These are phyloP conservation scores for Troglohyphantes excavatus DNA, from an alignment of 2,888 invertebrate genomes.

Conservation along the genomic window DNA sequence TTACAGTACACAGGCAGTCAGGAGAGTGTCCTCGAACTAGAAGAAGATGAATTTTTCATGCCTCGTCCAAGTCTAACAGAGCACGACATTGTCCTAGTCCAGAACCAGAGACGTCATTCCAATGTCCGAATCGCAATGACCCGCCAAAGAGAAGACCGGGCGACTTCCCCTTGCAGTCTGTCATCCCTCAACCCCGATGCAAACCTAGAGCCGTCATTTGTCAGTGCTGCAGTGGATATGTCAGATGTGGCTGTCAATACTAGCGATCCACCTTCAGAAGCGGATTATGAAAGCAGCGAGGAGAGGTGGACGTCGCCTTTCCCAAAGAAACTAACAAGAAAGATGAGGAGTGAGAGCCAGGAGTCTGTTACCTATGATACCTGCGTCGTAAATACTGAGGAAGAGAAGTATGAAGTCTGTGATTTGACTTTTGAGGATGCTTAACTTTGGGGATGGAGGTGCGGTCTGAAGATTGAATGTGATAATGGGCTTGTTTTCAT, in stretches of 20 bases:
- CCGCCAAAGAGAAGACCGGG: slow-evolving; percentile 42
- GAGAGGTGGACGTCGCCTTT: slow-evolving; percentile 64
- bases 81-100: slow-evolving; percentile 63
- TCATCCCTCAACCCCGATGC: slow-evolving; percentile 63
- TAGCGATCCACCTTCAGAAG: slow-evolving; percentile 66
- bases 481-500: neutral
- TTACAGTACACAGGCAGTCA: slow-evolving; percentile 90
- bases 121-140: slow-evolving; percentile 61
- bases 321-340: slow-evolving; percentile 26
- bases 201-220: slow-evolving; percentile 50
- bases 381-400: slow-evolving; percentile 10
- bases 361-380: slow-evolving; percentile 4
- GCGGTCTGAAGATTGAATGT: neutral
- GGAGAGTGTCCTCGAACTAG: slow-evolving; percentile 91
- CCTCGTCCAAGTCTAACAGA: slow-evolving; percentile 40
- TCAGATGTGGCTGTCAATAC: slow-evolving; percentile 71
- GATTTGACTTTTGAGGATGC: slow-evolving; percentile 63
- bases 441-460: neutral
- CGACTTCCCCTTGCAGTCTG: slow-evolving; percentile 70
- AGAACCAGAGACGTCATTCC: slow-evolving; percentile 45
- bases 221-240: slow-evolving; percentile 39
- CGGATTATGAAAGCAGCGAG: slow-evolving; percentile 74
- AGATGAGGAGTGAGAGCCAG: neutral
- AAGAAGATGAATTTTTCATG: slow-evolving; percentile 81
- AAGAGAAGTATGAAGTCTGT: slow-evolving; percentile 66